These are phyloP conservation scores for Stichodactyla mertensii DNA, from an alignment of 64 coral and sea anemone species.

Conservation along the genomic window DNA sequence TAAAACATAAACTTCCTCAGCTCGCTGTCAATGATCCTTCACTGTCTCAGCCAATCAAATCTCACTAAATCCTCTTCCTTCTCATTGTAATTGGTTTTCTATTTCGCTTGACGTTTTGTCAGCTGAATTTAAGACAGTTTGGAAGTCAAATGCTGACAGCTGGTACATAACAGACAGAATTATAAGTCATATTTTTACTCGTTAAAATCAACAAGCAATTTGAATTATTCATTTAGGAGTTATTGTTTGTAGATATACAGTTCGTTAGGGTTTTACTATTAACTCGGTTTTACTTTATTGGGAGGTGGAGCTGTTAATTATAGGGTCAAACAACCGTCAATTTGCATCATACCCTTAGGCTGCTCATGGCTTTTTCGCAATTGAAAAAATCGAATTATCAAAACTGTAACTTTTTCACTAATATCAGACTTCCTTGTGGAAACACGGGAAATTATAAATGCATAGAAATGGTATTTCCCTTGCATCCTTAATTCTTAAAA, in stretches of 20 bases:
- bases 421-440: too few species aligned
- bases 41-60: neutral
- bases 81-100: neutral
- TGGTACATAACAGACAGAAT: neutral
- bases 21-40: neutral
- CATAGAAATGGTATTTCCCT: too few species aligned
- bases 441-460: too few species aligned
- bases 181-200: neutral
- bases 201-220: neutral
- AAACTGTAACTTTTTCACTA: too few species aligned
- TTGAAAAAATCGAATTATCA: too few species aligned
- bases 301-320: neutral
- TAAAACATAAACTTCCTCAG: neutral
- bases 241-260: neutral
- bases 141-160: neutral
- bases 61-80: neutral
- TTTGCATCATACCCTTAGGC: too few species aligned
- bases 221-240: neutral
- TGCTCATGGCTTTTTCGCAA: too few species aligned
- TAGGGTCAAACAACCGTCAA: neutral
- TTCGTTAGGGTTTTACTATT: neutral
- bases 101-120: neutral
- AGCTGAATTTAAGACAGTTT: neutral
- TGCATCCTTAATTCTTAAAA: too few species aligned
- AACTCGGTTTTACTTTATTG: neutral